phyloP scores from a whole-genome alignment of 2,888 invertebrate genomes.

The Habroteleia sp. region DNA sequence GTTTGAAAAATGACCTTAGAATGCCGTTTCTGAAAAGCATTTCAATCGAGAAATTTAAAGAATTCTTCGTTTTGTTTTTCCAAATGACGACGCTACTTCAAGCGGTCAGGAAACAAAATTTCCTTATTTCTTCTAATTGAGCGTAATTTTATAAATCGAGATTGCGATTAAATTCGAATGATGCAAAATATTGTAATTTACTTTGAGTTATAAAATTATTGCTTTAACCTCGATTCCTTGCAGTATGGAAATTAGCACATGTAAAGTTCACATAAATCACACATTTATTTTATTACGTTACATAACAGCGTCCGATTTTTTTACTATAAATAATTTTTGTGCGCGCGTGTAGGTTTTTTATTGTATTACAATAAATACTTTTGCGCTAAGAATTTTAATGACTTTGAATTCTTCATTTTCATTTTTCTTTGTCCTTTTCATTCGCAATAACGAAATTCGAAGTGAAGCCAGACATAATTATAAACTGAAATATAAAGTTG shows the following conservation, averaged over 20 bases:
- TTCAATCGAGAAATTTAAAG: no score
- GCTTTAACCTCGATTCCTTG: conserved; percentile 36
- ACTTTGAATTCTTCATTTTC: no score
- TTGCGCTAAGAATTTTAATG: no score
- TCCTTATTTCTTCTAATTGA: neutral
- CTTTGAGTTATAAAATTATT: conserved; percentile 31
- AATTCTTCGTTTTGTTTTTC: no score
- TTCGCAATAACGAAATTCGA: conserved; percentile 3
- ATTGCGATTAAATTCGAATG: conserved; percentile 3
- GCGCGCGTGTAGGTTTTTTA: no score
- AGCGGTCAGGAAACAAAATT: no score
- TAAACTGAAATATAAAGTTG: conserved; percentile 3
- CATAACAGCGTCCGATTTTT: no score
- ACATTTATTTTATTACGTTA: conserved; percentile 41
- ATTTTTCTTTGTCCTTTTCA: neutral
- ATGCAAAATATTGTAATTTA: conserved; percentile 22
- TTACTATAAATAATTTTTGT: no score
- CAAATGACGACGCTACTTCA: no score
- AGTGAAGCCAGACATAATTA: conserved; percentile 3
- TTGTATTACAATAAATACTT: no score
- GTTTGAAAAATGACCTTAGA: conserved; percentile 22
- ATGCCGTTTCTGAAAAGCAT: no score
- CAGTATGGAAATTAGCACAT: conserved; percentile 39
- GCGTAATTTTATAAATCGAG: neutral
- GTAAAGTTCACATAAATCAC: conserved; percentile 44